Percentiles rank a stretch among this genome's conserved stretches.
Evolutionary conservation across 2,888 invertebrate genomes (phyloP).

Genomic region (Diplazon laetatorius): DNA sequence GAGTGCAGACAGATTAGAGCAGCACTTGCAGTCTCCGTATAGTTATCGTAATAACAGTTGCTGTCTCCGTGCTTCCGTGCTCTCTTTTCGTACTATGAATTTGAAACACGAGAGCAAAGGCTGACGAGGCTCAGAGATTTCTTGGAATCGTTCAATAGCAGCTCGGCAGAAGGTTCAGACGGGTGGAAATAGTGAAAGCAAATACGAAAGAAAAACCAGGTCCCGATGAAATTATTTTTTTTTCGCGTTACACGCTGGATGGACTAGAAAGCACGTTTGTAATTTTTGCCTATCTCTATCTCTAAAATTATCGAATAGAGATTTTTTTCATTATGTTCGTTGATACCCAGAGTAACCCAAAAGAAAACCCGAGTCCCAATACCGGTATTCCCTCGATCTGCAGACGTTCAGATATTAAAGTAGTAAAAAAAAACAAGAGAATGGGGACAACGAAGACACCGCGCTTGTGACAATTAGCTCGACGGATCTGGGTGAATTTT

Average conservation of each 20-base stretch:
- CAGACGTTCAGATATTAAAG: constrained; percentile 16
- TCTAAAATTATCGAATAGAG: constrained; percentile 31
- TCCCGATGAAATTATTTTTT: constrained; percentile 58
- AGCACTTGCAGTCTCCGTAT: constrained; percentile 4
- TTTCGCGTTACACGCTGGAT: constrained; percentile 46
- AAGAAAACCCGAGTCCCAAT: constrained; percentile 27
- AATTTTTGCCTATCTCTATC: constrained; percentile 1
- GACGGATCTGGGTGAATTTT: constrained; percentile 51
- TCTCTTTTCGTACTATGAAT: constrained; percentile 1
- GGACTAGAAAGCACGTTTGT: constrained; percentile 47
- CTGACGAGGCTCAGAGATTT: constrained; percentile 9
- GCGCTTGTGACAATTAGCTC: constrained; percentile 50
- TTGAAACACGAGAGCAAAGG: neutral
- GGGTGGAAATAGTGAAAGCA: constrained; percentile 4
- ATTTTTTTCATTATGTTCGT: constrained; percentile 40
- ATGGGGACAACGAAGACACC: constrained; percentile 55
- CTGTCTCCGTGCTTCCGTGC: constrained; percentile 18
- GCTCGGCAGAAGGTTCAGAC: neutral
- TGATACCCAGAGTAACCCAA: constrained; percentile 42
- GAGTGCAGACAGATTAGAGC: constrained; percentile 34
- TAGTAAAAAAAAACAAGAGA: constrained; percentile 37
- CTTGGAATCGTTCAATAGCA: constrained; percentile 21
- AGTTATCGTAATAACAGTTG: constrained; percentile 42
- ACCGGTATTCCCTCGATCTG: constrained; percentile 17
- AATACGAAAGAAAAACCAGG: constrained; percentile 37